These are phyloP conservation scores for Antheraea pernyi DNA, from an alignment of 1,140 invertebrate genomes.

Conservation along the genomic window DNA sequence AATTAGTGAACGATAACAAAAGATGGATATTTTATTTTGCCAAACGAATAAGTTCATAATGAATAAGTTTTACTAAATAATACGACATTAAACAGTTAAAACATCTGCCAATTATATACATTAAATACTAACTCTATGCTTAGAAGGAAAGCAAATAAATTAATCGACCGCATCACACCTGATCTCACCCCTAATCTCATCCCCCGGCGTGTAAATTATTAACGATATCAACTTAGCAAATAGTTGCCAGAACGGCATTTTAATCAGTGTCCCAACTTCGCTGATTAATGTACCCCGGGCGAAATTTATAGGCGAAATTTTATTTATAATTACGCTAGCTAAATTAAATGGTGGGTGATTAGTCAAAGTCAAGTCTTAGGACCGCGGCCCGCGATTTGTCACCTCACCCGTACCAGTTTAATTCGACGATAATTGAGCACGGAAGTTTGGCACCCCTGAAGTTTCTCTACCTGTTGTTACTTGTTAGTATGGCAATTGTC, in stretches of 20 bases:
- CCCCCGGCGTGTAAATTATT: conserved; percentile 66
- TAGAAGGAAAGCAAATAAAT: conserved; percentile 9
- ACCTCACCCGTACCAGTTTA: conserved; percentile 56
- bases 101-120: too few species aligned
- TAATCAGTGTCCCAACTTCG: conserved; percentile 80
- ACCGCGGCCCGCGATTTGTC: conserved; percentile 71
- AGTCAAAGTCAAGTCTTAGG: conserved; percentile 67
- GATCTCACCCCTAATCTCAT: conserved; percentile 43
- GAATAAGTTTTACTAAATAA: too few species aligned
- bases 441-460: conserved; percentile 59
- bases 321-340: conserved; percentile 75
- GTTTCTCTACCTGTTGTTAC: conserved; percentile 51
- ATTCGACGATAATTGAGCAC: conserved; percentile 69
- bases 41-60: too few species aligned
- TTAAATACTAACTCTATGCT: background rate
- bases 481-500: conserved; percentile 38
- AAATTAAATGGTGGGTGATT: conserved; percentile 73
- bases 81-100: too few species aligned
- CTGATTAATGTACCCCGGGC: conserved; percentile 76
- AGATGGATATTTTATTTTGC: too few species aligned
- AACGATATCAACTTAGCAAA: conserved; percentile 73
- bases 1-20: too few species aligned
- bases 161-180: conserved; percentile 34
- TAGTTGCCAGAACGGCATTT: conserved; percentile 78
- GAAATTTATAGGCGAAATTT: conserved; percentile 78